Evolutionary conservation across 2,797 vertebrate species (phyloP), one percentile per base, ranked within the genome.

Genomic region (Mus minutoides): DNA sequence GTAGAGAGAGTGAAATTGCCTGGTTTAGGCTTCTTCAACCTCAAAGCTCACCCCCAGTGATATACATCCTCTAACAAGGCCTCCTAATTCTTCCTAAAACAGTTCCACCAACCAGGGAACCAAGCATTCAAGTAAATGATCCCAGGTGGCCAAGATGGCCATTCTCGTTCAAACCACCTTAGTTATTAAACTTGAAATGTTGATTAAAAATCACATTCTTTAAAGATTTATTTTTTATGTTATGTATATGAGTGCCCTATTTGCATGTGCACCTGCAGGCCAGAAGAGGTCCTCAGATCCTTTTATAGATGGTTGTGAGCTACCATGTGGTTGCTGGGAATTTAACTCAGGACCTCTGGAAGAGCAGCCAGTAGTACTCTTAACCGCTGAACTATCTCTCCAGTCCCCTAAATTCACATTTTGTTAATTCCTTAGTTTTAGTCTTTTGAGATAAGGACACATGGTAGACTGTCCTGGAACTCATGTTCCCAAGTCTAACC

Each of bases 401-500:
- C 49, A 49, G 22, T 2, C 11, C 62, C 62, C 62, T 93, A 75
- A 78, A 52, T 58, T 93, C 62, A 79, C 31, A 3, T 64, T 49
- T 91, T 91, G 43, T 62, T 91, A 37, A 83, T 95, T 95, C 92
- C 60, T 95, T 88, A 60, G 60, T 90, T 88, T 80, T 79, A 52
- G 49, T 54, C 77, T n/a, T 79, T 54, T 82, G 54, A 37, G 54
- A 40, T 79, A 11, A 56, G 52, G 21, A n/a, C 12, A 80, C 21
- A 60, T 17, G 54, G 79, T 60, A 60, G 34, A 80, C 52, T 56
- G 34, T 2, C 21, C 34, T 58, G 52, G 21, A 56, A 24, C 21
- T 56, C 78, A 80, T 56, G 34, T n/a, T 37, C 10, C 49, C 78
- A 56, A 6, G 21, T 56, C 52, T 80, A 56, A 11, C 34, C 34